Percentiles rank a stretch among this genome's conserved stretches.
Evolutionary conservation across 2,797 vertebrate species (phyloP).

Genomic region (Esox masquinongy): DNA sequence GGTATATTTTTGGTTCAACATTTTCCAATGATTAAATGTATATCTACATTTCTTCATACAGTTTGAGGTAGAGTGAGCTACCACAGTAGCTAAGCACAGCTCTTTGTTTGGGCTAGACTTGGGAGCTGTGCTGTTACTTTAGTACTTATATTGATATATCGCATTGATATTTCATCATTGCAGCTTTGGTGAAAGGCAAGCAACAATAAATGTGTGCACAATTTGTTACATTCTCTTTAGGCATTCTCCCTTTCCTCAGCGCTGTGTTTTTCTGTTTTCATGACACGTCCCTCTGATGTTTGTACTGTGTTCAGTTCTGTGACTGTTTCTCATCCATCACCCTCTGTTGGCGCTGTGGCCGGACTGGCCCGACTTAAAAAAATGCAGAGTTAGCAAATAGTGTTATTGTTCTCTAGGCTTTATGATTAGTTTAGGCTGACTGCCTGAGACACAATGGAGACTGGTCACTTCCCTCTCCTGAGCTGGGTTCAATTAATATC

Average conservation of each 20-base stretch:
- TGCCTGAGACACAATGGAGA: slow-evolving; percentile 32
- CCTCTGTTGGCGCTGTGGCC: slow-evolving; percentile 18
- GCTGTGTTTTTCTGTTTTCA: slow-evolving; percentile 11
- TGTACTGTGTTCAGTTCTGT: slow-evolving; percentile 32
- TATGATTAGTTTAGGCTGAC: slow-evolving; percentile 44
- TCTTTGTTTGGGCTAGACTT: background rate
- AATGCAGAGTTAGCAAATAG: slow-evolving; percentile 48
- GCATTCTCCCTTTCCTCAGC: background rate
- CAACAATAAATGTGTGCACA: background rate
- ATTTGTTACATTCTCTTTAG: background rate
- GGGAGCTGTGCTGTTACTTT: background rate
- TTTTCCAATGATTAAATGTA: slow-evolving; percentile 2
- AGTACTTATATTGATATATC: background rate
- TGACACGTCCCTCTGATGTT: slow-evolving; percentile 16
- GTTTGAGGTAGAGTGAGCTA: background rate
- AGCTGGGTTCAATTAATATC: background rate
- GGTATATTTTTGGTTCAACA: slow-evolving; percentile 12
- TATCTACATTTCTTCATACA: background rate
- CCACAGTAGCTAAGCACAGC: background rate
- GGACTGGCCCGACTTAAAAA: slow-evolving; percentile 14
- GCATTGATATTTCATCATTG: background rate
- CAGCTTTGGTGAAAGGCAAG: slow-evolving; percentile 1
- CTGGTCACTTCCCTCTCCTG: slow-evolving; percentile 29
- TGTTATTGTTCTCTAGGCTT: slow-evolving; percentile 50
- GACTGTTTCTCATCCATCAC: slow-evolving; percentile 23